Evolutionary conservation across 2,113 vertebrate genomes (phyloP), one percentile per base, ranked within the genome.

Genomic region (Riparia riparia): DNA sequence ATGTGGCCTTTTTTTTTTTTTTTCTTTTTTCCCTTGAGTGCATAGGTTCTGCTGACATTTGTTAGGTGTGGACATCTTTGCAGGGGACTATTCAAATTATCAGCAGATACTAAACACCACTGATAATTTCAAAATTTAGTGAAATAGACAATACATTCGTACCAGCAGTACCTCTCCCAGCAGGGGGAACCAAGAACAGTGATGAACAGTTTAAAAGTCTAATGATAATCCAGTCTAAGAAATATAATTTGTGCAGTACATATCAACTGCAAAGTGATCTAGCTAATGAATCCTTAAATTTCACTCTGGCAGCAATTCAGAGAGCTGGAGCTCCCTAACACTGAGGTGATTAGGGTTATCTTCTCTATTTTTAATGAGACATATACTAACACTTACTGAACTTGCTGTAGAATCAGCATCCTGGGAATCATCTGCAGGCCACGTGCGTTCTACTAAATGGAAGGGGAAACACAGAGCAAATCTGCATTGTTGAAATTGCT

Each of bases 281-380:
- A 82, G 26, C 72, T 68, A 87, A 91, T 54, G 82, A 87, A 87
- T 79, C 58, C 54, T 71, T 82, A 80, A 24, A 86, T 86, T 82
- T 88, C 39, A 53, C 29, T 54, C 66, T 93, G 88, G 71, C 70
- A 94, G 54, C 37, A 87, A 71, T 72, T 84, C 78, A 84, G 82
- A 71, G 68, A 79, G 81, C 60, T 66, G 54, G n/a, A 83, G 24
- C 50, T 86, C 50, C 14, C 0, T 61, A 65, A 61, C 32, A 70
- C 10, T 20, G n/a, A 73, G 68, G 20, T 57, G 45, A 80, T 79
- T 74, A 50, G 49, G 76, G 63, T 57, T 65, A 60, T 54, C 83
- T 50, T 80, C 58, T 95, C 31, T 73, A 50, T 93, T 94, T 96
- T 84, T 94, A 89, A 94, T 89, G 77, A 86, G 63, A 89, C 37